These are phyloP conservation scores for Exaiptasia diaphana DNA, from an alignment of 64 coral and sea anemone species.

Conservation along the genomic window DNA sequence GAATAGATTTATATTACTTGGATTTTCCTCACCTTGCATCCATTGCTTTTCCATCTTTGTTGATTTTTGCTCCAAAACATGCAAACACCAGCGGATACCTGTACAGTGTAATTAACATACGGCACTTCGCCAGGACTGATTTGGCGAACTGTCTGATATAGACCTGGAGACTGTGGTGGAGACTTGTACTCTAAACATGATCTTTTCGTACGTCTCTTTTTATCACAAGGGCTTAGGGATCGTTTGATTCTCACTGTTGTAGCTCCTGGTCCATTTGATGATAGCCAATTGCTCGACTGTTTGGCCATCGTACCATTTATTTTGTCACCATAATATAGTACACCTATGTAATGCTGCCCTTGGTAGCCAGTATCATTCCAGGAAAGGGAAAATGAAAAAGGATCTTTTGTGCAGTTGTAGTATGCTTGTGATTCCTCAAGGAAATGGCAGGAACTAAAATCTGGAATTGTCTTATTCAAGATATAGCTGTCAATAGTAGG, in stretches of 20 bases:
- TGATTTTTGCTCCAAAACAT: slow-evolving; percentile 59
- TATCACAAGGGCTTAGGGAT: neutral
- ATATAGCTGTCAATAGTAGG: neutral
- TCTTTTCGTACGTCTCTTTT: slow-evolving; percentile 33
- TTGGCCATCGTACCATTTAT: neutral
- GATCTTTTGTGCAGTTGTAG: slow-evolving; percentile 29
- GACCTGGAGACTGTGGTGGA: slow-evolving; percentile 20
- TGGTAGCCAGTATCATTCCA: slow-evolving; percentile 19
- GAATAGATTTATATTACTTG: too few species aligned
- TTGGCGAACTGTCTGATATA: neutral
- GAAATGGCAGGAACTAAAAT: neutral
- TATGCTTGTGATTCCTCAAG: neutral
- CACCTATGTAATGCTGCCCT: slow-evolving; percentile 69
- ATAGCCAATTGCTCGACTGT: neutral
- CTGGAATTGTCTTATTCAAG: neutral
- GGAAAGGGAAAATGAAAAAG: slow-evolving; percentile 38
- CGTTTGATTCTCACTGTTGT: neutral
- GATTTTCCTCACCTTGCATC: slow-evolving; percentile 48
- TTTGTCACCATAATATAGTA: slow-evolving; percentile 13
- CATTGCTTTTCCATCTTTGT: slow-evolving; percentile 50
- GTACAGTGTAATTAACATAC: slow-evolving; percentile 61
- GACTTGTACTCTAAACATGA: slow-evolving; percentile 62
- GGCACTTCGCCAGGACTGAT: slow-evolving; percentile 21
- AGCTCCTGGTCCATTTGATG: neutral
- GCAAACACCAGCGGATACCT: slow-evolving; percentile 28